phyloP scores from a whole-genome alignment of 2,888 invertebrate species.

The Thelaira solivaga region DNA sequence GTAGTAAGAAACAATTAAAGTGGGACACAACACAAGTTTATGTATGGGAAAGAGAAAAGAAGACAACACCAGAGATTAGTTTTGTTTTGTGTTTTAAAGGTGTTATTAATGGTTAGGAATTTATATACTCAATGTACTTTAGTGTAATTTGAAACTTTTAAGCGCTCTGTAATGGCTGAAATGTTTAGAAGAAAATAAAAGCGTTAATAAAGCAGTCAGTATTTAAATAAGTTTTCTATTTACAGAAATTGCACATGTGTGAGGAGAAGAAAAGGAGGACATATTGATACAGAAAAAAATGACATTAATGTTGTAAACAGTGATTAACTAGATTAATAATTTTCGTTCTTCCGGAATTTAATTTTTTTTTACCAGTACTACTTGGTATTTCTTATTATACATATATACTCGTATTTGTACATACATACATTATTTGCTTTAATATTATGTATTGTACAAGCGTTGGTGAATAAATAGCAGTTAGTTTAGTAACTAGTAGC shows the following conservation, averaged over 20 bases:
- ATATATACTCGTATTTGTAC: too few relatives aligned
- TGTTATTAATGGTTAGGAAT: constrained; percentile 53
- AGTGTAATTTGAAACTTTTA: constrained; percentile 41
- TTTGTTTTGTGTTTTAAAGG: constrained; percentile 55
- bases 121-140: not conserved
- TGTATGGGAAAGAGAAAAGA: constrained; percentile 64
- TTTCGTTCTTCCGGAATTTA: too few relatives aligned
- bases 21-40: constrained; percentile 42
- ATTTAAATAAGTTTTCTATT: not conserved
- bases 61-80: constrained; percentile 63
- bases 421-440: too few relatives aligned
- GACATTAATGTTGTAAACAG: too few relatives aligned
- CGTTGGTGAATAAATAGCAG: too few relatives aligned
- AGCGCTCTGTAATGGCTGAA: constrained; percentile 70
- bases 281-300: too few relatives aligned
- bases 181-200: constrained; percentile 61
- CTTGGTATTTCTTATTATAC: too few relatives aligned
- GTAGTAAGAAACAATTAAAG: constrained; percentile 37
- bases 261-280: not conserved
- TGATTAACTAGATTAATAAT: too few relatives aligned
- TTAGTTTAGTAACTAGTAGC: too few relatives aligned
- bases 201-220: constrained; percentile 47
- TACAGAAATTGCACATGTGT: constrained; percentile 11
- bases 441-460: too few relatives aligned
- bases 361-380: too few relatives aligned